These are phyloP conservation scores for Anguilla megastoma DNA, from an alignment of 2,797 vertebrate genomes.

Conservation along the genomic window DNA sequence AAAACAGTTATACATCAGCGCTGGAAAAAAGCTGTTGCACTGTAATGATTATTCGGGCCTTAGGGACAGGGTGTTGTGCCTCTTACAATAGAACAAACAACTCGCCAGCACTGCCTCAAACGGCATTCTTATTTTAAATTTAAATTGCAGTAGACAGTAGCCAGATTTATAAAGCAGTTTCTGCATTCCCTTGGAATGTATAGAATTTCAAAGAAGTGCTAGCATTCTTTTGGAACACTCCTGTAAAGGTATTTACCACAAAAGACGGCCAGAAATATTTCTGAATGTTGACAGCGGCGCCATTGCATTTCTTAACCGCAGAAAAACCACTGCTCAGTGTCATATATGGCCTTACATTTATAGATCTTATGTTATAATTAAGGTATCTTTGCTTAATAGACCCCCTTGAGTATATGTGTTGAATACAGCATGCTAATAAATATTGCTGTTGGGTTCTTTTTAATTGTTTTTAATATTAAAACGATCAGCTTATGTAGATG, in stretches of 20 bases:
- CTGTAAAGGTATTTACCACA: neutral
- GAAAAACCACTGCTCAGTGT: neutral
- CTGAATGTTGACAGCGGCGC: neutral
- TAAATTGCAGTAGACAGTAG: slow-evolving; percentile 1
- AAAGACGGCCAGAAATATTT: neutral
- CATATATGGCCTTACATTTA: neutral
- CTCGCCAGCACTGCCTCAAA: neutral
- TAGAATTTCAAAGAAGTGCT: neutral
- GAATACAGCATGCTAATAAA: neutral
- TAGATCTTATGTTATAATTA: neutral
- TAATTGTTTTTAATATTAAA: neutral
- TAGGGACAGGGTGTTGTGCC: neutral
- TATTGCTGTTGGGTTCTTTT: neutral
- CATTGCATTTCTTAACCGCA: neutral
- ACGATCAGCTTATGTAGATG: neutral
- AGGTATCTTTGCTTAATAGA: neutral
- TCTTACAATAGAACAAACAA: neutral
- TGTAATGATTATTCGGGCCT: neutral
- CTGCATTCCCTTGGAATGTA: neutral
- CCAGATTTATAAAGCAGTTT: slow-evolving; percentile 2
- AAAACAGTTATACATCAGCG: neutral
- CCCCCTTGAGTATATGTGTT: neutral
- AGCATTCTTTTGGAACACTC: neutral
- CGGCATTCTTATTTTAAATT: neutral
- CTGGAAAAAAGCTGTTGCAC: neutral